Evolutionary conservation across 92 coral and sea anemone genomes (phyloP), one percentile per base, ranked within the genome.

Genomic region (Phenganax stokvisi): DNA sequence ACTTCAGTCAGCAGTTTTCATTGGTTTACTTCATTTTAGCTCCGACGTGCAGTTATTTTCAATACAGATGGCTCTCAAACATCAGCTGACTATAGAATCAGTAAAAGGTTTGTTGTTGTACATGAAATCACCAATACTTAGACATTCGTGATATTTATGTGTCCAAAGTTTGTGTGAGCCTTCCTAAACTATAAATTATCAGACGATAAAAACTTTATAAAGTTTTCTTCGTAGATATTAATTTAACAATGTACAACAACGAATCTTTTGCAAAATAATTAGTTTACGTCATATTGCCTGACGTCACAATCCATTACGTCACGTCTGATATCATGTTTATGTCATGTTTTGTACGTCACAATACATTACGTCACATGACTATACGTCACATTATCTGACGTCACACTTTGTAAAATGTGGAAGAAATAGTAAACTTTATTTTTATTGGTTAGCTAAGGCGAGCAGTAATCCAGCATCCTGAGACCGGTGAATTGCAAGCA

Each of bases 401-500:
- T 71, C 54, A 57, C 72, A 57, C 7, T 53, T 0, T 54, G 31
- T 65, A 12, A 2, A 30, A 1, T 30, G 28, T 51, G 0, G 52
- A 37, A 37, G 47, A 37, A 37, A 37, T 37, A 51, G 47, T 25
- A 3, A 11, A 20, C 55, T 72, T 47, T 58, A 53, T 25, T 76
- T 60, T 57, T 63, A 9, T 76, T 76, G 20, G 70, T 57, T 76
- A 93, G 97, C 90, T 93, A 63, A 83, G 74, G 56, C 93, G 98
- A 72, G 98, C 98, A 16, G 92, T 96, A 25, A 91, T 91, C 61
- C 98, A 91, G 85, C 89, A 91, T 85, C 97, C 98, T 6, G 92
- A 86, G 82, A 93, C 98, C 10, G 98, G 97, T 56, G 89, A 90
- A 3, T 90, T 92, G 64, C 97, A 93, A 85, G 83, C 16, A 79